Percentiles rank a stretch among this genome's conserved stretches.
phyloP scores from a whole-genome alignment of 2,888 invertebrate species.

The Bimastos eiseni region DNA sequence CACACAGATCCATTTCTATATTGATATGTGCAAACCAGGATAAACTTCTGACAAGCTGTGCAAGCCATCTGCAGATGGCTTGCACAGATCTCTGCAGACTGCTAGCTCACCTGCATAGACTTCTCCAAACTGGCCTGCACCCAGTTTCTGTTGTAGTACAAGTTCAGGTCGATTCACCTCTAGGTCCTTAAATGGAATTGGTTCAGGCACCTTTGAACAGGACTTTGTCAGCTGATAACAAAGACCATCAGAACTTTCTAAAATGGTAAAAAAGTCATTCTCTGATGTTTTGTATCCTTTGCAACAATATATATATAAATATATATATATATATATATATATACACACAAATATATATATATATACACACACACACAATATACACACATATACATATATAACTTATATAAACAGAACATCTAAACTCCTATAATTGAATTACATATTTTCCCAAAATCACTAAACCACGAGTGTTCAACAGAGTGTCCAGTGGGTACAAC shows the following conservation, averaged over 20 bases:
- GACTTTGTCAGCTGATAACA: conserved; percentile 92
- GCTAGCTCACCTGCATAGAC: conserved; percentile 68
- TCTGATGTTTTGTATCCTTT: too few species aligned
- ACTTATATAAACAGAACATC: not conserved
- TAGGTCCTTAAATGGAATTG: conserved; percentile 96
- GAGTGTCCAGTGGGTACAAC: not conserved
- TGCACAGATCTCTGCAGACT: not conserved
- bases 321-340: too few species aligned
- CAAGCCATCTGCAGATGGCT: not conserved
- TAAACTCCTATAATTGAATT: not conserved
- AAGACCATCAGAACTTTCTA: conserved; percentile 90
- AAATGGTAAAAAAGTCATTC: not conserved
- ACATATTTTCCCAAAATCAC: not conserved
- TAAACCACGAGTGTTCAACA: too few species aligned
- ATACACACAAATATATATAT: too few species aligned
- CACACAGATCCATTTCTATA: not conserved
- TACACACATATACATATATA: too few species aligned
- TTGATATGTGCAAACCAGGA: not conserved
- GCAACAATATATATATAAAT: too few species aligned
- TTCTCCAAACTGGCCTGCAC: conserved; percentile 95
- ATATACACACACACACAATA: too few species aligned
- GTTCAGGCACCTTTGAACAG: conserved; percentile 90
- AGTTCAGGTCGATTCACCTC: conserved; percentile 88
- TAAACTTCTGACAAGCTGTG: not conserved
- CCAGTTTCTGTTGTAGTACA: conserved; percentile 83